Evolutionary conservation across 2,797 vertebrate genomes (phyloP), one percentile per base, ranked within the genome.

Genomic region (Gorsachius magnificus): DNA sequence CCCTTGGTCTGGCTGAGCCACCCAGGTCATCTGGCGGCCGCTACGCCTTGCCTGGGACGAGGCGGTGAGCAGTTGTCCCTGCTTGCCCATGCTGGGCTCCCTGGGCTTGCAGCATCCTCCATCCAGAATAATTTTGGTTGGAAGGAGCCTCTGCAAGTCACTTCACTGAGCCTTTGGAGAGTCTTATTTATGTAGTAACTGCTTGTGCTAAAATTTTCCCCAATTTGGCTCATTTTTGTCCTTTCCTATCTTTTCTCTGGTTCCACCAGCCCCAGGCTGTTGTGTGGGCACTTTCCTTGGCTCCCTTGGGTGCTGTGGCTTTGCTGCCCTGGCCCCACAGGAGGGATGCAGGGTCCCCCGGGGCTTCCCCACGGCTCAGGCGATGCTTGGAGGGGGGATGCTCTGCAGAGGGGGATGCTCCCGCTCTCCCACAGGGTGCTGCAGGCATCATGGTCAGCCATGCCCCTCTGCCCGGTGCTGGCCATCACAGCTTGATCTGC

Each of bases 381-480:
- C 13, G 17, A 15, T 66, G 53, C 60, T 82, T 4, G 1, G n/a
- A 1, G 3, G 13, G 19, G 57, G 53, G 57, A 68, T 50, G 36
- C 24, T 65, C 5, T 41, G 24, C 38, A 13, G 28, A 7, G 36
- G 16, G 22, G 1, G 4, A 29, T 38, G 53, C 17, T 83, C 46
- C 38, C 3, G 2, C 53, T 71, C 29, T 3, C 15, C 51, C 22
- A 4, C 1, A 2, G 33, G 9, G 4, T 46, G 28, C 54, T 72
- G 22, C 1, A 4, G 45, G 16, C 28, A 13, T 19, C 51, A 31
- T 2, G 0, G 14, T 60, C 51, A 28, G 31, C 76, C 6, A 0
- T 70, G 38, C 28, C 41, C 29, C 33, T 36, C 72, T 3, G 3
- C 29, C 38, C 0, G 0, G 33, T 6, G n/a, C 46, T 35, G 46